These are phyloP conservation scores for Lapara coniferarum DNA, from an alignment of 2,888 invertebrate genomes.

Conservation along the genomic window DNA sequence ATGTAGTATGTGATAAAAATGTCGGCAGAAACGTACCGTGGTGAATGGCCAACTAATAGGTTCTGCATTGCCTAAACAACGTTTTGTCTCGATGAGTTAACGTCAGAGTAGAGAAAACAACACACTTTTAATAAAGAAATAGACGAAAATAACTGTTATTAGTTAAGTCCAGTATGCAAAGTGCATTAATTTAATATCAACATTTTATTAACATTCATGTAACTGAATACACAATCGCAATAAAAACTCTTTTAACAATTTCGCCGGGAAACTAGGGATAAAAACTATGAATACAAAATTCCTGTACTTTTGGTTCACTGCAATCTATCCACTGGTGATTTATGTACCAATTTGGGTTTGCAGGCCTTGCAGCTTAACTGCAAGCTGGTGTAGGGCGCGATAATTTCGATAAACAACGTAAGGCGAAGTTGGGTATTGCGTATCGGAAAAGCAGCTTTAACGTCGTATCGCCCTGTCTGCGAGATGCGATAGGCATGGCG, in stretches of 20 bases:
- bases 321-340: slow-evolving; percentile 2
- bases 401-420: neutral
- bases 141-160: no score
- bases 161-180: neutral
- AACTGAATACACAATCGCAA: neutral
- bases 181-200: neutral
- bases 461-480: no score
- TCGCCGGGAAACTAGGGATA: slow-evolving; percentile 1
- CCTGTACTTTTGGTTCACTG: slow-evolving; percentile 1
- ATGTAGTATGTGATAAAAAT: no score
- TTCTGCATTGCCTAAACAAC: no score
- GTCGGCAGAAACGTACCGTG: no score
- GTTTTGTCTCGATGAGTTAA: no score
- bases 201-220: neutral
- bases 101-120: no score
- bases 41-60: no score
- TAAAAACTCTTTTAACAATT: neutral
- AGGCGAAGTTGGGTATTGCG: neutral
- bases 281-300: slow-evolving; percentile 23
- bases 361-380: neutral
- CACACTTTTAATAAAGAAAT: no score
- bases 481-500: no score
- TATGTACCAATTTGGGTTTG: slow-evolving; percentile 5
- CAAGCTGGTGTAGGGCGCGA: neutral
- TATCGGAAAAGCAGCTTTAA: neutral